A percentile compares a stretch with the other conserved stretches of the same genome.
phyloP scores from a whole-genome alignment of 2,113 vertebrate species.

The Emberiza fucata region DNA sequence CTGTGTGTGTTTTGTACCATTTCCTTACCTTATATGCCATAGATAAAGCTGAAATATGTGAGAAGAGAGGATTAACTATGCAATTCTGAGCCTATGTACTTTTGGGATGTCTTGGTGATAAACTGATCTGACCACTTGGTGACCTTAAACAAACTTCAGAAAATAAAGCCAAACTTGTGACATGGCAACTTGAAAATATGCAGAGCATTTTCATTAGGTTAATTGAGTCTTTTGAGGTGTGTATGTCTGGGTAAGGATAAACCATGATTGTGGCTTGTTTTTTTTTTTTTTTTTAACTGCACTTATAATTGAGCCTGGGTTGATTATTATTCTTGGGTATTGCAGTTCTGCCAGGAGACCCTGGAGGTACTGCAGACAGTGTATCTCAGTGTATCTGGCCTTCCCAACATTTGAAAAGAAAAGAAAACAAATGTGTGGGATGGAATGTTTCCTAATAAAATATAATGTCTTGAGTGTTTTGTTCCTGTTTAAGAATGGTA shows the following conservation, averaged over 20 bases:
- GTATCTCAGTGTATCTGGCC: not conserved
- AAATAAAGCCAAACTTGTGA: not conserved
- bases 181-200: not conserved
- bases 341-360: not conserved
- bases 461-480: not conserved
- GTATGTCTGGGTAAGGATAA: not conserved
- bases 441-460: slow-evolving; percentile 8
- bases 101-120: not conserved
- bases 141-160: not conserved
- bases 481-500: not conserved
- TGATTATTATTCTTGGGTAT: not conserved
- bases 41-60: not conserved
- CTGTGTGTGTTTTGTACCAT: not conserved
- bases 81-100: not conserved
- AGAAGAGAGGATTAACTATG: not conserved
- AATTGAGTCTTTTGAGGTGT: not conserved
- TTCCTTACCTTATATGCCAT: not conserved
- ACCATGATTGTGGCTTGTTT: not conserved
- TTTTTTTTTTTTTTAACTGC: not conserved
- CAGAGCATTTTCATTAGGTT: not conserved
- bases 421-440: not conserved
- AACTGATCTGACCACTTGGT: not conserved
- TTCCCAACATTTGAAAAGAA: not conserved
- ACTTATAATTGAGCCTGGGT: not conserved
- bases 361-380: not conserved